Percentiles rank a stretch among this genome's conserved stretches.
These are phyloP conservation scores for Acrobasis repandana DNA, from an alignment of 2,888 invertebrate species.

Conservation along the genomic window DNA sequence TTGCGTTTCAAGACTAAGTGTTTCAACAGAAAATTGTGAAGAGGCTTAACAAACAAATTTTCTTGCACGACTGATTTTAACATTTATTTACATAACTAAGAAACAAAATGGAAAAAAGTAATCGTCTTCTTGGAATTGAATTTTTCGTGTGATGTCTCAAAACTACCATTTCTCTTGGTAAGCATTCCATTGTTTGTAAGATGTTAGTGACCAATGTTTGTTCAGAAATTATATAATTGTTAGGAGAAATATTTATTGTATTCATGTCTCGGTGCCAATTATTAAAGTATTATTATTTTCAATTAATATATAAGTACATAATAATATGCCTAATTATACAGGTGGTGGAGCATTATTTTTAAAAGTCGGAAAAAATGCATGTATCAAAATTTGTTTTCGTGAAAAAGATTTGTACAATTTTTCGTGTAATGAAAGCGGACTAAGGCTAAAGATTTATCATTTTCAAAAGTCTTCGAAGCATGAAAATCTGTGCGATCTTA, in stretches of 20 bases:
- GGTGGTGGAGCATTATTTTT: constrained; percentile 12
- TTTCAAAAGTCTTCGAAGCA: not conserved
- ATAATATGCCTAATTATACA: constrained; percentile 26
- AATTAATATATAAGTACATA: constrained; percentile 28
- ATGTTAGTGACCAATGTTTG: constrained; percentile 25
- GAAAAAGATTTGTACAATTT: not conserved
- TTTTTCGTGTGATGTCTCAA: constrained; percentile 30
- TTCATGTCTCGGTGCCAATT: constrained; percentile 60
- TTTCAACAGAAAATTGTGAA: constrained; percentile 44
- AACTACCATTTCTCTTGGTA: not conserved
- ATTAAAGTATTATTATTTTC: constrained; percentile 48
- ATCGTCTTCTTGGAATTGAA: constrained; percentile 46
- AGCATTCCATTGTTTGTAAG: constrained; percentile 1
- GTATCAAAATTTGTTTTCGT: not conserved
- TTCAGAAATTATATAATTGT: constrained; percentile 29
- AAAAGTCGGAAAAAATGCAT: too few relatives aligned
- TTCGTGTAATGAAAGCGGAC: not conserved
- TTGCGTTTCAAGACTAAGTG: constrained; percentile 25
- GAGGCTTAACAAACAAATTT: constrained; percentile 34
- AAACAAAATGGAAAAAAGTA: constrained; percentile 31
- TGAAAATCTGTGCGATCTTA: not conserved
- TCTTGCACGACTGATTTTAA: constrained; percentile 60
- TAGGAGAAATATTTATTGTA: constrained; percentile 38
- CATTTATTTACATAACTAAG: constrained; percentile 40
- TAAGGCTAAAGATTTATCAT: not conserved